Conservation (phyloP, 2,888 invertebrate species). For the Notocelia uddmanniana region DNA sequence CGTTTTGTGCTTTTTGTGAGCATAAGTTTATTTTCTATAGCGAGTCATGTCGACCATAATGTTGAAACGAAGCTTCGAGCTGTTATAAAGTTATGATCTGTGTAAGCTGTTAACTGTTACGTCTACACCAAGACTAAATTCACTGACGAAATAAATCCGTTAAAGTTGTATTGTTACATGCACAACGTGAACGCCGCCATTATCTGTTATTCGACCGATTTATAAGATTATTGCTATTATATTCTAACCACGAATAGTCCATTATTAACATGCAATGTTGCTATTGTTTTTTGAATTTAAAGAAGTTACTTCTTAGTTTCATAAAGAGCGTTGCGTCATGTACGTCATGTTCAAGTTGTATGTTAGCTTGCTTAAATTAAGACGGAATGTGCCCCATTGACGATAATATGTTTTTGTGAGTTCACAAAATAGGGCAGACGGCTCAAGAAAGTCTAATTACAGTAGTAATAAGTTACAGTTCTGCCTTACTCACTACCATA, state of each 20-base stretch:
- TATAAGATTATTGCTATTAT: constrained; percentile 18
- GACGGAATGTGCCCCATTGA: too few relatives aligned
- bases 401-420: too few relatives aligned
- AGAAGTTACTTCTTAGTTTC: not conserved
- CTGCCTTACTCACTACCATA: too few relatives aligned
- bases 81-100: constrained; percentile 5
- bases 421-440: too few relatives aligned
- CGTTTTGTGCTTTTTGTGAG: too few relatives aligned
- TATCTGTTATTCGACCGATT: constrained; percentile 28
- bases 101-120: not conserved
- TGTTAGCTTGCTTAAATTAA: too few relatives aligned
- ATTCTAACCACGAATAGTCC: constrained; percentile 10
- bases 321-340: not conserved
- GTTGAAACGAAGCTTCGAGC: constrained; percentile 2
- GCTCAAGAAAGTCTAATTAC: too few relatives aligned
- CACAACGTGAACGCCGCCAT: constrained; percentile 28
- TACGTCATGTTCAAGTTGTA: not conserved
- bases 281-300: constrained; percentile 13
- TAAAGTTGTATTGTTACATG: constrained; percentile 22
- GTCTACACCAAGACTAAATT: not conserved
- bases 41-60: not conserved
- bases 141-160: constrained; percentile 3
- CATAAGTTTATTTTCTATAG: too few relatives aligned
- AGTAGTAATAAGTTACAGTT: too few relatives aligned
- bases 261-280: constrained; percentile 20